phyloP scores from a whole-genome alignment of 2,113 vertebrate species.

The Cavia aperea region DNA sequence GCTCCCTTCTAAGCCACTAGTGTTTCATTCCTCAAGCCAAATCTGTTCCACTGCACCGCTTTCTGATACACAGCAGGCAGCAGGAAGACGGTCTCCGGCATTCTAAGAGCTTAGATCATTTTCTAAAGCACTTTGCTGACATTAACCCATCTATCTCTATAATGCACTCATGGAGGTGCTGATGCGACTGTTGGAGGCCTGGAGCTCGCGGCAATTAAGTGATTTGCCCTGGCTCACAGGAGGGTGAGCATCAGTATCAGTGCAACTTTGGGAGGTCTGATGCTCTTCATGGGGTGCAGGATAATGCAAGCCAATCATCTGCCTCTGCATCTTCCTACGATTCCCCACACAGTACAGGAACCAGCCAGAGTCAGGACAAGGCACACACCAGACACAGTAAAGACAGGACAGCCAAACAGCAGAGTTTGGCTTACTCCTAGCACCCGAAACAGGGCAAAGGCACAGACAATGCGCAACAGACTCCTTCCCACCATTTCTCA shows the following conservation, averaged over 20 bases:
- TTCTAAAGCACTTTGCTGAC: background rate
- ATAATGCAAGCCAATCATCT: background rate
- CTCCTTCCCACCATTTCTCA: background rate
- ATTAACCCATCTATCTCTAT: background rate
- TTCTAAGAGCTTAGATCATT: background rate
- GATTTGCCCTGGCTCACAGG: background rate
- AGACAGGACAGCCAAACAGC: background rate
- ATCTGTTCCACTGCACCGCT: fast-evolving
- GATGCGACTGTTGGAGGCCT: fast-evolving
- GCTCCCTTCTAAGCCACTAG: fast-evolving
- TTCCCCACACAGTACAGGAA: background rate
- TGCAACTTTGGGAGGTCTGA: fast-evolving
- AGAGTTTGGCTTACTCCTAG: fast-evolving
- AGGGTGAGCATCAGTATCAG: fast-evolving
- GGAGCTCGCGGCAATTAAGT: background rate
- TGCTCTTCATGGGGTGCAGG: fast-evolving
- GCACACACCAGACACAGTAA: background rate
- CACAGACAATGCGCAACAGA: background rate
- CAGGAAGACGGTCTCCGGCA: fast-evolving
- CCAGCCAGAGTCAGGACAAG: background rate
- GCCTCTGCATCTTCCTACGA: background rate
- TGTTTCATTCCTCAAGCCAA: background rate
- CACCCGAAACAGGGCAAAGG: fast-evolving
- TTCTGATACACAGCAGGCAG: fast-evolving
- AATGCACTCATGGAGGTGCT: fast-evolving